phyloP scores from a whole-genome alignment of 2,888 invertebrate genomes.

The Andrena camellia region DNA sequence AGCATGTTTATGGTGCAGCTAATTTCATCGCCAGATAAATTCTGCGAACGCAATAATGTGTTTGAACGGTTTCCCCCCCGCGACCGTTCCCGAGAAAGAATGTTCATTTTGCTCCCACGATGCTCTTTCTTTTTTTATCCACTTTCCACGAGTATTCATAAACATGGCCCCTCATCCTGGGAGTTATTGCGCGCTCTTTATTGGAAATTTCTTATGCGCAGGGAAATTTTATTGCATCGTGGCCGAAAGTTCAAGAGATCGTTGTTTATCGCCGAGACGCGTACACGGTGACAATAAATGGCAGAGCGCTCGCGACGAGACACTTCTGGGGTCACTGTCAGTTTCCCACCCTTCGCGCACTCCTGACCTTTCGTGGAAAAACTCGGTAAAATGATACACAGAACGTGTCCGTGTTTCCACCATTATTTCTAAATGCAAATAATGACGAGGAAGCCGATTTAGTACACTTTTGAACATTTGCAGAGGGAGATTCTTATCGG shows the following conservation, averaged over 20 bases:
- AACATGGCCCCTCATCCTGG: neutral
- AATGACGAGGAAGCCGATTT: constrained; percentile 5
- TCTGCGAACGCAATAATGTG: too few species aligned
- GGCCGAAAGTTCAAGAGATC: constrained; percentile 5
- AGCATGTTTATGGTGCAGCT: too few species aligned
- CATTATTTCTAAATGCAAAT: constrained; percentile 7
- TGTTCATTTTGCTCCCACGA: too few species aligned
- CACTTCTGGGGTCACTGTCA: constrained; percentile 44
- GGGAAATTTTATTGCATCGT: neutral
- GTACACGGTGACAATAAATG: constrained; percentile 18
- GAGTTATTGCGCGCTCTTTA: constrained; percentile 2
- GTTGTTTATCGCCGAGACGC: constrained; percentile 29
- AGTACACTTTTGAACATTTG: neutral
- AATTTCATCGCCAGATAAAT: too few species aligned
- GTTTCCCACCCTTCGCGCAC: constrained; percentile 21
- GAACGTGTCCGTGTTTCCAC: constrained; percentile 15
- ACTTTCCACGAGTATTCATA: too few species aligned
- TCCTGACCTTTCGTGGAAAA: constrained; percentile 23
- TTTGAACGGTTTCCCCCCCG: too few species aligned
- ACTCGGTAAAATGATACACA: constrained; percentile 21
- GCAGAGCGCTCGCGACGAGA: neutral
- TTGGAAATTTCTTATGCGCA: constrained; percentile 1
- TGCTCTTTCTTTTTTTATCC: too few species aligned
- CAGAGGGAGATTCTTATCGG: neutral
- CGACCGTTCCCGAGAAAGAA: too few species aligned